Conservation (phyloP, 2,888 invertebrate genomes). For the Diarsia rubi region DNA sequence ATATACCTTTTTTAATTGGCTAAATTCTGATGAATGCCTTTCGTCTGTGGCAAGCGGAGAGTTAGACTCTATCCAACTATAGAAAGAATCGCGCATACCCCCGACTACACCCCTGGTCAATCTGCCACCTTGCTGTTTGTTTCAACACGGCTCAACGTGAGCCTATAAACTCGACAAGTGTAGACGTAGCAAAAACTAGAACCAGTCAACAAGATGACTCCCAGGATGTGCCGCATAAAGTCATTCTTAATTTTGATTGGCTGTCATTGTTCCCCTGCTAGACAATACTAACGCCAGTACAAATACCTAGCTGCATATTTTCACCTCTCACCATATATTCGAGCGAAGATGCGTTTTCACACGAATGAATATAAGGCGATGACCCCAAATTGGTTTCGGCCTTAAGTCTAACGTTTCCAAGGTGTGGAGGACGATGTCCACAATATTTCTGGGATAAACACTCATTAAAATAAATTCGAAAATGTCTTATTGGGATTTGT, state of each 20-base stretch:
- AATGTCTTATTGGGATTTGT: not conserved
- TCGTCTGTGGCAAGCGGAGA: too few relatives aligned
- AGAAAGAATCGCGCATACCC: too few relatives aligned
- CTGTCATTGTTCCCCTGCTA: not conserved
- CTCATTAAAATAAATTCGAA: not conserved
- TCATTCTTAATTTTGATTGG: not conserved
- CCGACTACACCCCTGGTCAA: not conserved
- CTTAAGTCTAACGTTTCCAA: not conserved
- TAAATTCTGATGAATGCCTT: too few relatives aligned
- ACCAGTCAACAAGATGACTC: not conserved
- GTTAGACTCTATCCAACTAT: too few relatives aligned
- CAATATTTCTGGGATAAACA: not conserved
- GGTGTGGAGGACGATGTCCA: not conserved
- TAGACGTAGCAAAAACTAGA: not conserved
- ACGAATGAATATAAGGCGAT: not conserved
- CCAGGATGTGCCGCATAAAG: not conserved
- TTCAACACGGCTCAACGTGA: not conserved
- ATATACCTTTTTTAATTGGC: too few relatives aligned
- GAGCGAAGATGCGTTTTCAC: not conserved
- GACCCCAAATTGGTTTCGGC: not conserved
- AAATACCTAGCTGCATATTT: not conserved
- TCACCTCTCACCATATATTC: not conserved
- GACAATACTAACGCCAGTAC: not conserved
- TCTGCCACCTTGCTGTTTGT: not conserved
- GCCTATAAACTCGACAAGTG: not conserved